Conservation (phyloP, 2,113 vertebrate genomes). For the Rousettus leschenaultii region DNA sequence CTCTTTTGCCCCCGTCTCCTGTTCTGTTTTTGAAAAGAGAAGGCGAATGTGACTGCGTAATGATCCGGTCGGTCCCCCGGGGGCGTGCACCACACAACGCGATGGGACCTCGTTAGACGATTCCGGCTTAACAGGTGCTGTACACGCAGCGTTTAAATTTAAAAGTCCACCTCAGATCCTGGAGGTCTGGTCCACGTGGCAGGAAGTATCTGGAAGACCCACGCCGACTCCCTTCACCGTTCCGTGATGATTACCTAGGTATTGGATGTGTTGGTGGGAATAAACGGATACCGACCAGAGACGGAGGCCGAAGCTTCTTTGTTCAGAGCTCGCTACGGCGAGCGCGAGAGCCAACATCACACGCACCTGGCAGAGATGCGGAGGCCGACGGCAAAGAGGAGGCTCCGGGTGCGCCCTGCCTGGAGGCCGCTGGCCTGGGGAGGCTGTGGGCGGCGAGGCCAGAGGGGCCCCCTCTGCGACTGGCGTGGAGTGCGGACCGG, state of each 20-base stretch:
- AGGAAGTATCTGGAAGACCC: neutral
- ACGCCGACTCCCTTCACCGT: neutral
- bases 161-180: neutral
- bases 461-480: neutral
- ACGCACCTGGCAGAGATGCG: neutral
- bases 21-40: neutral
- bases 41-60: neutral
- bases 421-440: neutral
- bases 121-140: neutral
- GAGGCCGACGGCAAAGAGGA: too few relatives aligned
- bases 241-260: neutral
- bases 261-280: neutral
- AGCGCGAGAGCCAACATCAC: neutral
- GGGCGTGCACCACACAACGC: neutral
- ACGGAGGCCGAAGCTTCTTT: neutral
- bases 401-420: neutral
- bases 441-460: neutral
- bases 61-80: neutral
- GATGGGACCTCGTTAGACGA: neutral
- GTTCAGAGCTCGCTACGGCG: neutral
- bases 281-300: neutral
- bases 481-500: neutral
- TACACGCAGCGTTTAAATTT: neutral
- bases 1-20: neutral
- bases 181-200: neutral